Percentiles rank a stretch among this genome's conserved stretches.
These are phyloP conservation scores for Rhabdomys pumilio DNA, from an alignment of 2,797 vertebrate species.

Conservation along the genomic window DNA sequence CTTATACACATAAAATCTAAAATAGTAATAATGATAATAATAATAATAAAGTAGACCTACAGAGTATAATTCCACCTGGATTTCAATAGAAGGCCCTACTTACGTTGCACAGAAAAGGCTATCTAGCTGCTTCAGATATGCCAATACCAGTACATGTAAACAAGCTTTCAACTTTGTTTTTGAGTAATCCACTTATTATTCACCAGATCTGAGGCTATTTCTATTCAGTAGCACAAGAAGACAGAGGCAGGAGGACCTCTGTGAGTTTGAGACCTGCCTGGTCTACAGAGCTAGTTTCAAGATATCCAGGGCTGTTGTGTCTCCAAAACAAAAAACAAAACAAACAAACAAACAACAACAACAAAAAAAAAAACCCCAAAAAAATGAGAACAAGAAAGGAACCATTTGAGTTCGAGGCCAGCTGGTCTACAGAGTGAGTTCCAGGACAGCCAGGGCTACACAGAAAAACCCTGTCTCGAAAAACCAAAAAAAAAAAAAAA, in stretches of 20 bases:
- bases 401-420: neutral
- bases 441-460: too few relatives aligned
- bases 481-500: too few relatives aligned
- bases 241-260: neutral
- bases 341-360: too few relatives aligned
- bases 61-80: neutral
- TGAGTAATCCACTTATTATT: neutral
- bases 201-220: conserved; percentile 6
- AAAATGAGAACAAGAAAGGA: too few relatives aligned
- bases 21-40: neutral
- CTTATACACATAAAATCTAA: neutral
- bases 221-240: neutral
- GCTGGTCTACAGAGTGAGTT: too few relatives aligned
- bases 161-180: neutral
- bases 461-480: too few relatives aligned
- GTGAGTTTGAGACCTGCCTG: neutral
- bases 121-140: neutral
- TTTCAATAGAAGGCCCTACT: neutral
- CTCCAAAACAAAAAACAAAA: neutral
- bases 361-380: too few relatives aligned
- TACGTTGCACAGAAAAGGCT: neutral
- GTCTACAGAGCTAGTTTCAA: neutral
- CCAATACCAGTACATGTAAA: neutral
- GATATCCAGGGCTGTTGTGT: neutral
- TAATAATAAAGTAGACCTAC: neutral